Percentiles rank a stretch among this genome's conserved stretches.
Conservation (phyloP, 2,888 invertebrate genomes). For the Stenurella melanura region DNA sequence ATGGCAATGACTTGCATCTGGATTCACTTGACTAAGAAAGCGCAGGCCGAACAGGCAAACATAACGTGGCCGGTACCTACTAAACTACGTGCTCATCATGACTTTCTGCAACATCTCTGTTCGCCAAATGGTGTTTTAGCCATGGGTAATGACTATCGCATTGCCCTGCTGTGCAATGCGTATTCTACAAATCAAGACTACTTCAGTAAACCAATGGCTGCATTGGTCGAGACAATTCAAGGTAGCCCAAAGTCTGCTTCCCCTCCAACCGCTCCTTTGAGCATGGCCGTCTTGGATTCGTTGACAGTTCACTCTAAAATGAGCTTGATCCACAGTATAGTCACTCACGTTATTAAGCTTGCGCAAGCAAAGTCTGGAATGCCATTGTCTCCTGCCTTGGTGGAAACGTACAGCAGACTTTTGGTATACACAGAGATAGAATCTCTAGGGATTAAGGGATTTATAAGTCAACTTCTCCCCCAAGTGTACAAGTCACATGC, state of each 20-base stretch:
- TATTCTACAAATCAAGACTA: constrained; percentile 95
- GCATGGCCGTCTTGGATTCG: constrained; percentile 93
- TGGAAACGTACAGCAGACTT: constrained; percentile 95
- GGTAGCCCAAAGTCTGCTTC: constrained; percentile 75
- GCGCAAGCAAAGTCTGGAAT: constrained; percentile 90
- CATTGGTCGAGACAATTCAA: constrained; percentile 89
- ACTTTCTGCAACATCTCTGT: constrained; percentile 90
- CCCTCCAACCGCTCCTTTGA: constrained; percentile 87
- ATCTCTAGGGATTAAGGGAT: constrained; percentile 96
- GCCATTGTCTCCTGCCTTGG: constrained; percentile 91
- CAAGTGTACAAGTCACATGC: constrained; percentile 89
- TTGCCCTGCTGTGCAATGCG: constrained; percentile 95
- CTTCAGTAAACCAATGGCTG: constrained; percentile 92
- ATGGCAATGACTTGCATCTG: constrained; percentile 98
- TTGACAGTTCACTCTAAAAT: constrained; percentile 97
- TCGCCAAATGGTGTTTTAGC: constrained; percentile 83
- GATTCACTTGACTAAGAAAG: constrained; percentile 96
- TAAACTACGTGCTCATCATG: constrained; percentile 72
- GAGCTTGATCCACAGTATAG: constrained; percentile 82
- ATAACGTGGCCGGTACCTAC: constrained; percentile 68
- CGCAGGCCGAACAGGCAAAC: constrained; percentile 88
- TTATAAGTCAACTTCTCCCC: constrained; percentile 94
- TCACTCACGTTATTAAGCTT: constrained; percentile 91
- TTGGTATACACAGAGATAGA: constrained; percentile 98
- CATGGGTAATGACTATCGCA: constrained; percentile 91